Percentiles rank a stretch among this genome's conserved stretches.
These are phyloP conservation scores for Drosophila multiciliata DNA, from an alignment of 2,888 invertebrate species.

Conservation along the genomic window DNA sequence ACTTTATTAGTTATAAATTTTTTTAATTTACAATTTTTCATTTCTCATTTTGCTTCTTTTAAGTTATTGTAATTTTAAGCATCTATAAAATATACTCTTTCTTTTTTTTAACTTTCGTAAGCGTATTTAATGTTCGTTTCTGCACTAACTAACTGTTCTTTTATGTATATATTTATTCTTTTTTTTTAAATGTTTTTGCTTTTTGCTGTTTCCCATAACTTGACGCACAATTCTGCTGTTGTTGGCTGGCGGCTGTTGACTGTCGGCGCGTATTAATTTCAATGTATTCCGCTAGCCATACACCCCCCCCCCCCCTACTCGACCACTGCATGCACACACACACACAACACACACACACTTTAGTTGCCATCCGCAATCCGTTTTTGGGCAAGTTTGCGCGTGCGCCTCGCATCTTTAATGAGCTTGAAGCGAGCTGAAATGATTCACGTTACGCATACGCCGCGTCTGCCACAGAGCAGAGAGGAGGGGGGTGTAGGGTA, in stretches of 20 bases:
- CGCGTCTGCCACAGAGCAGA: constrained; percentile 14
- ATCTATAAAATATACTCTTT: not conserved
- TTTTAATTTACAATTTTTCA: fast-evolving
- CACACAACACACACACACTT: not conserved
- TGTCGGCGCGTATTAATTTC: constrained; percentile 77
- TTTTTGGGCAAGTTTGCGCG: constrained; percentile 77
- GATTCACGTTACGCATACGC: constrained; percentile 59
- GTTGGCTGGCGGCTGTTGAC: constrained; percentile 13
- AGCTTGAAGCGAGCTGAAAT: constrained; percentile 30
- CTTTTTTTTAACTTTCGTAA: not conserved
- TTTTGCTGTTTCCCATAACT: constrained; percentile 44
- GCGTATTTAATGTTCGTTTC: constrained; percentile 4
- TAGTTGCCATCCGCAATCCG: constrained; percentile 49
- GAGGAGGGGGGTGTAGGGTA: not conserved
- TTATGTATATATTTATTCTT: not conserved
- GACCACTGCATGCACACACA: not conserved
- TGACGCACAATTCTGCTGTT: constrained; percentile 73
- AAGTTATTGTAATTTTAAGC: not conserved
- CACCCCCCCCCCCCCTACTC: not conserved
- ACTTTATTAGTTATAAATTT: not conserved
- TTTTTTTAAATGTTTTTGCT: not conserved
- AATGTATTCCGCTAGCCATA: constrained; percentile 46
- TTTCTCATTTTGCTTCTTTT: not conserved
- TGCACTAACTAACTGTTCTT: constrained; percentile 1
- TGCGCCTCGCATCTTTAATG: constrained; percentile 74